These are phyloP conservation scores for Echinarachnius parma DNA, from an alignment of 53 echinoderm and acorn worm genomes.

Conservation along the genomic window DNA sequence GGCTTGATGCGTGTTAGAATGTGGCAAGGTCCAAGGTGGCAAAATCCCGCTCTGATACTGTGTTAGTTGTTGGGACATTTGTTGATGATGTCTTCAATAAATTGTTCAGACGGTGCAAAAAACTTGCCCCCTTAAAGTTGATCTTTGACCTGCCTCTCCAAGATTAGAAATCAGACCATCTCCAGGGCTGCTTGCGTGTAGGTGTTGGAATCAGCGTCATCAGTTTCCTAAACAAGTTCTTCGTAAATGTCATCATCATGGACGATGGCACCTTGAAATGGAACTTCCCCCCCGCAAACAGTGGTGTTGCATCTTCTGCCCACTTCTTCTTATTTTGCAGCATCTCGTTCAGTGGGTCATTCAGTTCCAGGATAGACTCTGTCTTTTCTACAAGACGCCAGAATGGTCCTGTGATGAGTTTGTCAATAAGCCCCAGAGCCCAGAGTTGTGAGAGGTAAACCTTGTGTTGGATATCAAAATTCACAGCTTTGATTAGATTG, in stretches of 20 bases:
- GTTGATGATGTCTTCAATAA: neutral
- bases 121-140: conserved; percentile 46
- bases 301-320: conserved; percentile 33
- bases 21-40: conserved; percentile 48
- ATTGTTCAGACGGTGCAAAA: conserved; percentile 13
- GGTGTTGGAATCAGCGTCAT: too few species aligned
- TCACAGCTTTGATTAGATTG: conserved; percentile 36
- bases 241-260: conserved; percentile 49
- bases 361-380: conserved; percentile 40
- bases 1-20: too few species aligned
- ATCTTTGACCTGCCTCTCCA: too few species aligned
- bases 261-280: conserved; percentile 23
- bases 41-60: conserved; percentile 45
- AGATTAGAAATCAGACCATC: too few species aligned
- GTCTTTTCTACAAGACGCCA: conserved; percentile 48
- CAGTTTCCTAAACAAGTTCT: conserved; percentile 12
- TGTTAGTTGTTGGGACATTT: conserved; percentile 64
- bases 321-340: conserved; percentile 18
- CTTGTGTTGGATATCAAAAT: conserved; percentile 46
- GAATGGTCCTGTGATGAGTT: conserved; percentile 67
- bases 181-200: too few species aligned
- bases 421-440: conserved; percentile 58
- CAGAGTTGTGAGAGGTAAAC: conserved; percentile 42
- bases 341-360: conserved; percentile 42
- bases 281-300: conserved; percentile 24